Evolutionary conservation across 2,113 vertebrate genomes (phyloP).

Genomic region (Galeopterus variegatus): DNA sequence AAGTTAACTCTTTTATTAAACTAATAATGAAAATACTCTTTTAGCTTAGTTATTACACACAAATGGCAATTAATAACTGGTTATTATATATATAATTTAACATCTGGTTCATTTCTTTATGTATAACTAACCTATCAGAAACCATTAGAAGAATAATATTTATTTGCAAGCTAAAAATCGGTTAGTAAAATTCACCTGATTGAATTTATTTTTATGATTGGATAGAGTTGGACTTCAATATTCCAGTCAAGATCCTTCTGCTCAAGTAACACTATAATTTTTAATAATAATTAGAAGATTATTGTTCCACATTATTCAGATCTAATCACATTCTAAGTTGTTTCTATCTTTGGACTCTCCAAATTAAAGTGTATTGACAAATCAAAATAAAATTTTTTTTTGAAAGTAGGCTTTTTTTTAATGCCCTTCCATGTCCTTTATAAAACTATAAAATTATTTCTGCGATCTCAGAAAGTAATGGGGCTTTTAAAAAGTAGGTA

Average conservation of each 20-base stretch:
- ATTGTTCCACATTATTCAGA: not conserved
- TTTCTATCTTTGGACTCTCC: not conserved
- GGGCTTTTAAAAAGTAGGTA: conserved; percentile 1
- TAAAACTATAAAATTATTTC: not conserved
- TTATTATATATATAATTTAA: not conserved
- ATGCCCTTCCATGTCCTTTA: not conserved
- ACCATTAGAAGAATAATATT: conserved; percentile 10
- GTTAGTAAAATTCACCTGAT: not conserved
- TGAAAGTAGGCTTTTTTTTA: conserved; percentile 1
- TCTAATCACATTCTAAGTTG: not conserved
- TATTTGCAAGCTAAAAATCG: conserved; percentile 15
- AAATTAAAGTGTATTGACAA: not conserved
- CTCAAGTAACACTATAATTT: conserved; percentile 23
- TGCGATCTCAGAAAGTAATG: conserved; percentile 44
- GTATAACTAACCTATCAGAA: not conserved
- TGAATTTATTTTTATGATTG: not conserved
- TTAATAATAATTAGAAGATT: not conserved
- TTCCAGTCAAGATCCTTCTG: not conserved
- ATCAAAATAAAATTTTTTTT: not conserved
- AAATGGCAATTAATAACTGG: not conserved
- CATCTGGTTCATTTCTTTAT: not conserved
- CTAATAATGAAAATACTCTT: conserved; percentile 23
- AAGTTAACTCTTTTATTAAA: not conserved
- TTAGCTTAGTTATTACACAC: not conserved
- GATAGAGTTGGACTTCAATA: not conserved